Evolutionary conservation across 1,140 invertebrate genomes (phyloP), one percentile per base, ranked within the genome.

Genomic region (Drosophila sp.): DNA sequence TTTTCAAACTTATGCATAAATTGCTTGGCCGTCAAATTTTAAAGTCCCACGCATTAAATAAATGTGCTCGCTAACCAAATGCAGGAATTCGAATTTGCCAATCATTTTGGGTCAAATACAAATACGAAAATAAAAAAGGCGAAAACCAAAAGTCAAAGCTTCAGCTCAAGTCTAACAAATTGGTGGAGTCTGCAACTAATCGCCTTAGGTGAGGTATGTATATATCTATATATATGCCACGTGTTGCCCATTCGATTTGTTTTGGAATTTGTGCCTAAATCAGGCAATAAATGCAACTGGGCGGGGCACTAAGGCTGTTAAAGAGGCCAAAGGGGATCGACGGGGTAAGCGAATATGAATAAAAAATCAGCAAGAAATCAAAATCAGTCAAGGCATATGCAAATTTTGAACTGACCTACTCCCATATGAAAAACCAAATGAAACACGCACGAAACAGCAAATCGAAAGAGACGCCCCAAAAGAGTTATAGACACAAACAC

Each of bases 371-470:
- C 72, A 70, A 82, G 82, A 87, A 86, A 87, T 87, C 83, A 86
- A 82, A 87, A 80, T 73, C 83, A 87, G 63, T 62, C 73, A 81
- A 56, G 64, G 64, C 72, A 83, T 87, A 87, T 89, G 83, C 84
- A 89, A 89, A 89, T 89, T 89, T 89, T 83, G 84, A 89, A 89
- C 83, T 89, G 83, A 89, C 83, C 83, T 89, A 89, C 83, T 89
- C 76, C 83, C 83, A 89, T 89, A 89, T 77, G 75, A 86, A 83
- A 89, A 79, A 53, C 62, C 78, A 86, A 87, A 87, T 78, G 67
- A 69, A 84, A 76, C 51, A 81, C 73, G 64, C 57, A 59, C 18
- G 36, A 75, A 64, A 65, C 58, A 36, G 27, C 43, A 41, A 73
- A 29, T 21, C 27, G 32, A 78, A 65, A 72, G 51, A 50, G 67